These are phyloP conservation scores for Osmerus mordax DNA, from an alignment of 2,113 vertebrate species.

Conservation along the genomic window DNA sequence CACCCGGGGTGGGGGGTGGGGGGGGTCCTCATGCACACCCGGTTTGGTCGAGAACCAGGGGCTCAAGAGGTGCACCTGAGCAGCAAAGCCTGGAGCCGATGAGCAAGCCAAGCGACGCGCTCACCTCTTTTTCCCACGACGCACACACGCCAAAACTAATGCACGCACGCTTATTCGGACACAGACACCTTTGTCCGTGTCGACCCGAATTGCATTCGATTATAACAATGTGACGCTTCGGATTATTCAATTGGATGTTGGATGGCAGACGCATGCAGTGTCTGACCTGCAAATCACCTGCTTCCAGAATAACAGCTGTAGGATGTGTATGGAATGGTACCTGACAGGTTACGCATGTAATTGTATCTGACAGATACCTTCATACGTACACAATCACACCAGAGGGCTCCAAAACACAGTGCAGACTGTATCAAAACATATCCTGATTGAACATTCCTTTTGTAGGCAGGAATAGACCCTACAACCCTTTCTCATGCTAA, in stretches of 20 bases:
- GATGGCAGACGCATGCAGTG: too few relatives aligned
- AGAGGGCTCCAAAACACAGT: neutral
- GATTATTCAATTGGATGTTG: too few relatives aligned
- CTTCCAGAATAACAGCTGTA: too few relatives aligned
- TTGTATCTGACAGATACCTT: neutral
- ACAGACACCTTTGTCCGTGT: neutral
- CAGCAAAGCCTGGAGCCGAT: constrained; percentile 42
- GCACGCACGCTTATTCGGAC: neutral
- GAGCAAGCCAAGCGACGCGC: constrained; percentile 27
- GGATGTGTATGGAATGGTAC: too few relatives aligned
- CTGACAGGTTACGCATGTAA: neutral
- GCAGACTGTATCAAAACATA: neutral
- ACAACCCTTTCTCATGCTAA: neutral
- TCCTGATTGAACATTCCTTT: neutral
- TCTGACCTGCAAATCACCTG: too few relatives aligned
- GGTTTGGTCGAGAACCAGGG: constrained; percentile 33
- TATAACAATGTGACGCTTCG: too few relatives aligned
- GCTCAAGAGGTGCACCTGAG: constrained; percentile 34
- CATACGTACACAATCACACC: neutral
- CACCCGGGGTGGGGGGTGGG: constrained; percentile 15
- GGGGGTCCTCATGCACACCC: constrained; percentile 29
- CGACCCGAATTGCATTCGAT: too few relatives aligned
- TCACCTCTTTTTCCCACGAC: neutral
- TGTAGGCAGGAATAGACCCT: neutral
- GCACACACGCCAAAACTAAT: constrained; percentile 13